Conservation (phyloP, 1,140 invertebrate genomes). For the Pseudoatta argentina region DNA sequence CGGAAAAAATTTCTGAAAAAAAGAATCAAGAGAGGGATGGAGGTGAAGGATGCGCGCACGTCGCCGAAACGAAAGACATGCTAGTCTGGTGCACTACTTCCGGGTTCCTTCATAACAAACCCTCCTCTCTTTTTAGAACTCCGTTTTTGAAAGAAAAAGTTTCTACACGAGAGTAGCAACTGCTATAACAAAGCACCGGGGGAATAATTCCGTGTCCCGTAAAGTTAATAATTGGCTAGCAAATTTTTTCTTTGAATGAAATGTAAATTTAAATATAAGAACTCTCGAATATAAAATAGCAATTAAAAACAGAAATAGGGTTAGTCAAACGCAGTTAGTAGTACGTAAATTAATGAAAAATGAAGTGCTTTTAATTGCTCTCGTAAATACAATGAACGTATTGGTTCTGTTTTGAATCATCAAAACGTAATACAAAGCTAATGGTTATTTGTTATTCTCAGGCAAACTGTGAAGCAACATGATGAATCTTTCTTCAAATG, state of each 20-base stretch:
- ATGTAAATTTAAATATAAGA: no score
- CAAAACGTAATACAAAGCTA: no score
- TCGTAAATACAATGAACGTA: no score
- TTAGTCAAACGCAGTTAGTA: no score
- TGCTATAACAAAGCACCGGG: slow-evolving; percentile 40
- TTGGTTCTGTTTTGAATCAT: no score
- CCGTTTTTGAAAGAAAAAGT: slow-evolving; percentile 43
- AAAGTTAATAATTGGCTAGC: slow-evolving; percentile 13
- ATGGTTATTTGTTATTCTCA: no score
- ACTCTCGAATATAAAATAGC: no score
- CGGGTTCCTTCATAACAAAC: slow-evolving; percentile 39
- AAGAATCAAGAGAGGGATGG: not conserved
- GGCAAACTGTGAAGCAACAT: no score
- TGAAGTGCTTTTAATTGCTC: no score
- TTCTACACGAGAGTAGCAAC: slow-evolving; percentile 30
- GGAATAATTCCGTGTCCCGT: slow-evolving; percentile 11
- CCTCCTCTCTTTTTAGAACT: not conserved
- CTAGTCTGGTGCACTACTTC: slow-evolving; percentile 56
- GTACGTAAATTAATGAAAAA: no score
- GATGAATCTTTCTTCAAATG: no score
- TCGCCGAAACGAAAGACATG: slow-evolving; percentile 18
- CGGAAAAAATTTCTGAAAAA: slow-evolving; percentile 57
- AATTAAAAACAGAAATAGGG: no score
- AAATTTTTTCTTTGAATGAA: not conserved
- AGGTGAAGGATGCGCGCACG: not conserved